These are phyloP conservation scores for Agelas oroides DNA, from an alignment of 37 sponge, comb jelly and placozoan species.

Conservation along the genomic window DNA sequence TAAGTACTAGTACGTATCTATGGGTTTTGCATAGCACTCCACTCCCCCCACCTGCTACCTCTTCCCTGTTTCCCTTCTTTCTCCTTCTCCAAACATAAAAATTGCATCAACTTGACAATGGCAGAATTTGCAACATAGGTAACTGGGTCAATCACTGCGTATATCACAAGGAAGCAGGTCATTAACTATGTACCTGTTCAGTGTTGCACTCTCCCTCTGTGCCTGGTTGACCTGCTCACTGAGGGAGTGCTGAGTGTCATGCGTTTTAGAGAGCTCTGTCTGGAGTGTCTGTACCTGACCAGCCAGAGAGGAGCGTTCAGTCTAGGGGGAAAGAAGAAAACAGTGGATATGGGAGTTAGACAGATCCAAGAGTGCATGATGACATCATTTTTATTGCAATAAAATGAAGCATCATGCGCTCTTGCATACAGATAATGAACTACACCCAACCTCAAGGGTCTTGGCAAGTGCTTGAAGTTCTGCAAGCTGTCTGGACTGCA, in stretches of 20 bases:
- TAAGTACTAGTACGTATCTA: no score
- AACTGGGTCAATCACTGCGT: no score
- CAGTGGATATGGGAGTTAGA: neutral
- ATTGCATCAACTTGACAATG: no score
- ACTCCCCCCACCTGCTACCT: no score
- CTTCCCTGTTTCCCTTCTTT: no score
- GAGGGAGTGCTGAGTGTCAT: conserved; percentile 29
- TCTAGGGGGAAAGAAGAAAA: neutral
- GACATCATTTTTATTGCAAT: neutral
- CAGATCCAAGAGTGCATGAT: neutral
- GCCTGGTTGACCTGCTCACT: conserved; percentile 34
- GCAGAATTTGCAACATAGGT: no score
- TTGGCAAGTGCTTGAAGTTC: conserved; percentile 35
- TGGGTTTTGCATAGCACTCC: no score
- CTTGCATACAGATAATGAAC: neutral
- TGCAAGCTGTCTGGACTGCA: conserved; percentile 16
- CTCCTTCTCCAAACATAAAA: no score
- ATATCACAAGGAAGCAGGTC: neutral
- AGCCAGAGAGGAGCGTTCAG: conserved; percentile 29
- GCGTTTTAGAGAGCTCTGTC: conserved; percentile 18
- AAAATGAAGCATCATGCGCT: neutral
- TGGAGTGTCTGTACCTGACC: conserved; percentile 30
- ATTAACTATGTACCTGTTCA: neutral
- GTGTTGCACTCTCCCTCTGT: conserved; percentile 2
- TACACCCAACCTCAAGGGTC: conserved; percentile 25